Evolutionary conservation across 2,797 vertebrate species (phyloP), one percentile per base, ranked within the genome.

Genomic region (Tadarida brasiliensis): DNA sequence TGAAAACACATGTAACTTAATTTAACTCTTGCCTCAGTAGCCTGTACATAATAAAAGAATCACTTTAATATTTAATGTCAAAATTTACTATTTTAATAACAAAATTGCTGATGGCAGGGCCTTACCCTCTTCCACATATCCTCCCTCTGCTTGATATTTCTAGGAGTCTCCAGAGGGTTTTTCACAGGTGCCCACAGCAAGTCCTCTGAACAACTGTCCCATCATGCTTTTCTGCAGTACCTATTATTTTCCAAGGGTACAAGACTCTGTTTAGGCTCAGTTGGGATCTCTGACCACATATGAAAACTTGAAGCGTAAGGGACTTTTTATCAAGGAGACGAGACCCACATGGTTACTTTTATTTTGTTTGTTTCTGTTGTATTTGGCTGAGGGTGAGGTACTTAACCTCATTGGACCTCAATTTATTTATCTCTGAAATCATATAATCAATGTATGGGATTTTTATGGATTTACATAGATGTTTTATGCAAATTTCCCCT

Each of bases 241-340:
- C 39, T 63, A 0, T 8, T 33, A 24, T 17, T 51, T 54, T 26
- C 14, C 0, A n/a, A 67, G 81, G 1, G 4, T 15, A 0, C 10
- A 44, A 77, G 24, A 57, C 7, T 85, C n/a, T 78, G 5, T 67
- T 61, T 56, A 70, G 35, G 4, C 2, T 57, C 17, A 19, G 4
- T 7, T 59, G 56, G 22, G 1, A 4, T 19, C 28, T 77, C 8
- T 12, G 49, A 33, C 54, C 7, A 68, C 22, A 44, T 74, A 11
- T 5, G 2, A 83, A 47, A 85, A 28, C 8, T 22, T 14, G n/a
- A 47, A 57, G 7, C 49, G 10, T 63, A 19, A 86, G 65, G 28
- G 22, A 63, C 4, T 28, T 78, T 9, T 35, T 57, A 4, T 65
- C 22, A 80, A 59, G 14, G 77, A 83, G 9, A 93, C 49, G 16